These are phyloP conservation scores for Cotesia glomerata DNA, from an alignment of 1,140 invertebrate genomes.

Conservation along the genomic window DNA sequence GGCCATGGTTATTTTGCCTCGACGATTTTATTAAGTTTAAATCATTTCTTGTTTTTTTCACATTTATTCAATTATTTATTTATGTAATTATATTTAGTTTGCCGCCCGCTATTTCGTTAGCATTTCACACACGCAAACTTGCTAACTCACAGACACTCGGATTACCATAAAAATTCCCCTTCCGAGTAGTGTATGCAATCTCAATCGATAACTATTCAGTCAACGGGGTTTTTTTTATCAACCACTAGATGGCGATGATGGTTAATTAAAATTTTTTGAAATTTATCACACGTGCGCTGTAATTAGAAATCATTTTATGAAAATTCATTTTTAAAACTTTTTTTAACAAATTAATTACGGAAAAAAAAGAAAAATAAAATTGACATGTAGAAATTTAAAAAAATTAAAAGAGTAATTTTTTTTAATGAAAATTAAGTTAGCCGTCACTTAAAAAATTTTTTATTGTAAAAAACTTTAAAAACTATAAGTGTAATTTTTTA, in stretches of 20 bases:
- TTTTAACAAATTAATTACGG: too few species aligned
- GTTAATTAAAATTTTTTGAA: not conserved
- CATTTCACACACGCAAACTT: not conserved
- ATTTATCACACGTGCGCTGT: not conserved
- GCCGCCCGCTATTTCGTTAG: not conserved
- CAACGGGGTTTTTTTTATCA: not conserved
- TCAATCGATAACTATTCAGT: not conserved
- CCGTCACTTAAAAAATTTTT: too few species aligned
- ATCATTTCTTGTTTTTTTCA: constrained; percentile 6
- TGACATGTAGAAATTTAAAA: too few species aligned
- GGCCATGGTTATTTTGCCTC: constrained; percentile 72
- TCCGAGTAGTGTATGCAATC: not conserved
- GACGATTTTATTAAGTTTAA: not conserved
- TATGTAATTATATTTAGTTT: not conserved
- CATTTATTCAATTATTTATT: not conserved
- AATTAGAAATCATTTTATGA: not conserved
- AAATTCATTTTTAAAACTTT: too few species aligned
- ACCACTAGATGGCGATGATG: not conserved
- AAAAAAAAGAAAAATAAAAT: too few species aligned
- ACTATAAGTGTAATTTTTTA: too few species aligned
- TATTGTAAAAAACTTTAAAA: too few species aligned
- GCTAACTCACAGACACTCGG: too few species aligned
- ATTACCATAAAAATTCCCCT: too few species aligned
- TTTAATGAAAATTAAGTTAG: too few species aligned
- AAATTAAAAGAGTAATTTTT: too few species aligned